Evolutionary conservation across 2,113 vertebrate species (phyloP).

Genomic region (Mola mola): DNA sequence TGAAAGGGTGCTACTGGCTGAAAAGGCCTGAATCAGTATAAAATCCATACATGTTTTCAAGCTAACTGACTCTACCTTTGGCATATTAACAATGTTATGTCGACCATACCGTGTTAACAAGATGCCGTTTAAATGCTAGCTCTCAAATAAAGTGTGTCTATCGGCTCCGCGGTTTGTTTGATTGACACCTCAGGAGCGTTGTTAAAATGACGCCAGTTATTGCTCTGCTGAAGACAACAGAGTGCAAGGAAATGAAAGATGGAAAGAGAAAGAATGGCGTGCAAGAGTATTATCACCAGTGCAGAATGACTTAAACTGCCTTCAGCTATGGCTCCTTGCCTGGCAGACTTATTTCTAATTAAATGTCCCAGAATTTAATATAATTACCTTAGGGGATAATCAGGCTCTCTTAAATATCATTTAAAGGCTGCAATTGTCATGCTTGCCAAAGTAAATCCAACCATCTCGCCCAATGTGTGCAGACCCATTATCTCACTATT

Average conservation of each 20-base stretch:
- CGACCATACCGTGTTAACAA: background rate
- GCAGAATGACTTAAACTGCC: slow-evolving; percentile 59
- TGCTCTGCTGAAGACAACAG: too few relatives aligned
- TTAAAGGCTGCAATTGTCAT: slow-evolving; percentile 78
- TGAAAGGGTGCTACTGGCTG: too few relatives aligned
- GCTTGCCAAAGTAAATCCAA: slow-evolving; percentile 65
- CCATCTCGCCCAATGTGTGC: slow-evolving; percentile 43
- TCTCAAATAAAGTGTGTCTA: background rate
- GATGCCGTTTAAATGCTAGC: background rate
- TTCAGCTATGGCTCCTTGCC: slow-evolving; percentile 53
- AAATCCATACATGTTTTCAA: too few relatives aligned
- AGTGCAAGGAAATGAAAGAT: slow-evolving; percentile 43
- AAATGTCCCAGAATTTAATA: slow-evolving; percentile 72
- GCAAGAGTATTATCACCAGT: slow-evolving; percentile 18
- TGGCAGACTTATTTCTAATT: slow-evolving; percentile 78
- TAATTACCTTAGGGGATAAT: slow-evolving; percentile 77
- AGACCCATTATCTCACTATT: slow-evolving; percentile 47
- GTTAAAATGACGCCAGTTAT: background rate
- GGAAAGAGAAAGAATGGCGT: slow-evolving; percentile 22
- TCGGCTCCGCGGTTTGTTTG: background rate
- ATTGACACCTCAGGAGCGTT: slow-evolving; percentile 3
- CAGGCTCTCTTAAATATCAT: slow-evolving; percentile 76
- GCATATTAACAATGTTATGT: background rate
- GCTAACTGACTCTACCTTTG: background rate
- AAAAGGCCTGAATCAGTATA: too few relatives aligned